These are phyloP conservation scores for Teleogryllus occipitalis DNA, from an alignment of 1,140 invertebrate species.

Conservation along the genomic window DNA sequence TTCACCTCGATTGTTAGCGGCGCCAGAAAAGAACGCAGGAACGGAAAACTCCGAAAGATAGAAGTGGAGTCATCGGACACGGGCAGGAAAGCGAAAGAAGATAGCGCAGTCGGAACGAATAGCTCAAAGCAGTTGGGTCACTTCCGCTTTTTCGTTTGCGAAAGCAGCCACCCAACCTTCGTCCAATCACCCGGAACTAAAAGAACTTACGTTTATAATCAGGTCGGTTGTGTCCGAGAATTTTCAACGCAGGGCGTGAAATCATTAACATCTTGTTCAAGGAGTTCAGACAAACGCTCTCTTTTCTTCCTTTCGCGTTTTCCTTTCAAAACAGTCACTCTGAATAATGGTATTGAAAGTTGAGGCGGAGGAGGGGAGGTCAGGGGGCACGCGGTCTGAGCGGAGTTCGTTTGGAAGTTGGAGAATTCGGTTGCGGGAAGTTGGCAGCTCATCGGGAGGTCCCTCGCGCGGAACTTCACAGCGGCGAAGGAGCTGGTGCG, in stretches of 20 bases:
- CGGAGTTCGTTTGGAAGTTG: neutral
- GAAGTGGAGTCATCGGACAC: no score
- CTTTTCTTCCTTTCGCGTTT: neutral
- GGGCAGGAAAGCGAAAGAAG: no score
- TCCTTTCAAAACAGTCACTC: neutral
- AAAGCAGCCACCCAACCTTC: no score
- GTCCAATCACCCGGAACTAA: neutral
- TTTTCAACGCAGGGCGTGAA: neutral
- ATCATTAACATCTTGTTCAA: neutral
- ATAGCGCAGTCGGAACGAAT: no score
- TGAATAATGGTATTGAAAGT: neutral
- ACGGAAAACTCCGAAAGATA: no score
- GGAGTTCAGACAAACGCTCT: neutral
- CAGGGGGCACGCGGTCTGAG: neutral
- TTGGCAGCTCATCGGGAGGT: neutral
- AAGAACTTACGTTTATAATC: neutral
- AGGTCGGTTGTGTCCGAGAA: neutral
- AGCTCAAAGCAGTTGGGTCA: no score
- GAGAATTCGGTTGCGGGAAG: neutral
- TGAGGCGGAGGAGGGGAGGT: neutral
- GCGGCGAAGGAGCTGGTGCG: neutral
- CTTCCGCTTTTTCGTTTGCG: no score
- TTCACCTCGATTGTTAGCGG: no score
- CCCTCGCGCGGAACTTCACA: neutral
- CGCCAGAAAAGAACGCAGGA: no score